Base-by-base conservation (phyloP, 2,797 vertebrate species). In the Hippocampus kuda region DNA sequence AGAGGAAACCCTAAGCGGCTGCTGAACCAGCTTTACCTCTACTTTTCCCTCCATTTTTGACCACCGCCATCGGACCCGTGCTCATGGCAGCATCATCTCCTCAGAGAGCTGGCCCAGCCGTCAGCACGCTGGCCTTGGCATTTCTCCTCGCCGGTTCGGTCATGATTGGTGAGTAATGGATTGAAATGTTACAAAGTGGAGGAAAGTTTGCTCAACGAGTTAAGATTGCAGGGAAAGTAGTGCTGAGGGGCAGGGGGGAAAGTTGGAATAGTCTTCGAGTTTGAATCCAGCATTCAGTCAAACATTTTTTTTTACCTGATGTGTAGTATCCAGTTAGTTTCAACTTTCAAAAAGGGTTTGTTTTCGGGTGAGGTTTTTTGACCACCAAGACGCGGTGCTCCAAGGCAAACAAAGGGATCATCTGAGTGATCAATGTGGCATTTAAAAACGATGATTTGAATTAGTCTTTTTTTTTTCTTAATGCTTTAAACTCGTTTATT, bases 1-100 rank as follows among this genome's bases (percentile, higher is more conserved):
- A 84, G 79, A 88, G 84, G 86, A 89, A 87, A 88, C 85, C 78
- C 73, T 74, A 74, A 85, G 83, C 85, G 85, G 66, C 77, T 48
- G 75, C 80, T 84, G 76, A 51, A 75, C 75, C 76, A 77, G 77
- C 77, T 69, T 73, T 41, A 68, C 69, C 61, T 76, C 70, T 70
- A 65, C 68, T 72, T 78, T 73, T 82, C 72, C 73, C 78, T 72
- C 74, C 46, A 67, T 76, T 82, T 79, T 73, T 59, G 46, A 77
- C 61, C 72, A 69, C 77, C 54, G 51, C 63, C 69, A 1, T 57
- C 56, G 60, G 74, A 83, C 84, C 72, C 75, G 83, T 73, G 74
- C 62, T 11, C 30, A 88, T 87, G 85, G 86, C 83, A 86, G 72
- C 85, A 85, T 79, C 83, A 72, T 80, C 79, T 26, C 20, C 75